Base-by-base conservation (phyloP, 2,888 invertebrate genomes). In the Nycteola revayana region DNA sequence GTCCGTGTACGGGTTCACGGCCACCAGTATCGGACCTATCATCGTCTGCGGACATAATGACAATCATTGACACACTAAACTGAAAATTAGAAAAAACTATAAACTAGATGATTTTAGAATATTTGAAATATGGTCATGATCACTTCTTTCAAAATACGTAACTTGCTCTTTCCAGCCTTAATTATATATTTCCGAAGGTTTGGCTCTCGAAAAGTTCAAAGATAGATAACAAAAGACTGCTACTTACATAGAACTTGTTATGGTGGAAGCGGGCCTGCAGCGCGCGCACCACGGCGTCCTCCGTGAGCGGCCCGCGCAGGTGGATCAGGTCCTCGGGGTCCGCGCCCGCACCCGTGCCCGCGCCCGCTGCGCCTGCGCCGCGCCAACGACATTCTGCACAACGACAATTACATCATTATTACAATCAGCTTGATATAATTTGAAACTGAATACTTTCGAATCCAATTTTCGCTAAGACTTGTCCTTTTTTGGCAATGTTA, bases 261-360 rank as follows among this genome's bases (percentile, higher is more conserved):
- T 94, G 93, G 68, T 93, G 93, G 89, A 97, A 98, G 67, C 97
- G 91, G 6, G 96, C 94, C 74, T 98, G 96, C 50, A 98, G 91
- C 66, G 96, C 95, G 75, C 95, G 93, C 83, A 97, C 94, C 28
- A 98, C 94, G 38, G 97, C 96, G 78, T 98, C 97, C 83, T 98
- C 98, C 20, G 97, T 98, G 63, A 98, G 92, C 32, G 97, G 97
- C 20, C 96, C 97, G 27, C 95, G 93, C 66, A 98, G 90, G 87
- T 97, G 97, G 75, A 97, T 97, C 63, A 98, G 92, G 88, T 98
- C 97, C 67, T 96, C 94, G 72, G 96, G 91, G 78, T 94, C 91
- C 49, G 36, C 36, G 43, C 39, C 33, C 9, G 31, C 10, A 17
- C 11, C 26, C 9, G 42, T 31, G 32, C 66, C 58, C 31, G 68